Evolutionary conservation across 2,888 invertebrate species (phyloP), one percentile per base, ranked within the genome.

Genomic region (Agrypnus murinus): DNA sequence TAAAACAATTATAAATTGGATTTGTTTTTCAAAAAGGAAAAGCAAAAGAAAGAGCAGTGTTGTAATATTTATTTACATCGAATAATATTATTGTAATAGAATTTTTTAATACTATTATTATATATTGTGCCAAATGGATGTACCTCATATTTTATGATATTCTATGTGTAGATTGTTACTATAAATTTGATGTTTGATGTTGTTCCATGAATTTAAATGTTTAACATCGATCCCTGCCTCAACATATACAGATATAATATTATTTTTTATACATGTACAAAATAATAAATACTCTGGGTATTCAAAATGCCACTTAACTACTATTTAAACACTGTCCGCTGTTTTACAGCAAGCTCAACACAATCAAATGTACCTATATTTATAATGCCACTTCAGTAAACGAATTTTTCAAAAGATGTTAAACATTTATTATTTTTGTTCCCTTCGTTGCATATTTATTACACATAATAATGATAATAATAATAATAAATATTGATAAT

Each of bases 111-210:
- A 79, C 36, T 79, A 80, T 80, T 82, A 79, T 25, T 25, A 25
- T 25, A 25, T 83, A 78, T 81, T 91, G 92, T 92, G 92, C 92
- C 92, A 92, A 92, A 91, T 92, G 89, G 89, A 88, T 90, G 91
- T 92, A 92, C 92, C 92, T 92, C 92, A 92, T 90, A 78, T 78
- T 75, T 77, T 77, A 75, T 72, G 75, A 72, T 73, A 75, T 75
- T 74, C 68, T 73, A 75, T 77, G 76, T 77, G 72, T 77, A 79
- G 77, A 77, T 75, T 80, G 76, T 75, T 78, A 76, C 67, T 63
- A 74, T 76, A 78, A 73, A 73, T 71, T 74, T 70, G 71, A 75
- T 72, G 75, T 76, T 75, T 74, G 72, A 70, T 73, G 72, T 74
- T 69, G 72, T 75, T 70, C 74, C 75, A 74, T 65, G 53, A 65